A percentile compares a stretch with the other conserved stretches of the same genome.
Conservation (phyloP, 2,113 vertebrate species). For the Carassius auratus region DNA sequence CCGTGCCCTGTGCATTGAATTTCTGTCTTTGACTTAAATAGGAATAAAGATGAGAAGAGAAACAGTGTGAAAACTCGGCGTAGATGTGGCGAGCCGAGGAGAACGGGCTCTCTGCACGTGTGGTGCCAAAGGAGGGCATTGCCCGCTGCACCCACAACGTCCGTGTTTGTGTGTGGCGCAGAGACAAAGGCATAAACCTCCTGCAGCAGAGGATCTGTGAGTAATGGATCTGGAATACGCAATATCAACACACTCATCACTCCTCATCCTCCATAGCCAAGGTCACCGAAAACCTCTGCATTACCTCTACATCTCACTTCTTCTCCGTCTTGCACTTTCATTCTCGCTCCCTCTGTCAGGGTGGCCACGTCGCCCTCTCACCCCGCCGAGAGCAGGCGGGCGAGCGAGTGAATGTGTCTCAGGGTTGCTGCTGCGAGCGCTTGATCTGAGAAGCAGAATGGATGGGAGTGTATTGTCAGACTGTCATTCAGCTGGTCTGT, state of each 20-base stretch:
- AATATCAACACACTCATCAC: conserved; percentile 53
- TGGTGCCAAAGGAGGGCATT: conserved; percentile 24
- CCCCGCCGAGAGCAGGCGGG: conserved; percentile 10
- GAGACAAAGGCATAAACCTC: conserved; percentile 42
- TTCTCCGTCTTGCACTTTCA: conserved; percentile 21
- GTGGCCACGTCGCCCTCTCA: conserved; percentile 47
- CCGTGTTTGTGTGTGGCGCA: conserved; percentile 2
- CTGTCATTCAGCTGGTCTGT: conserved; percentile 42
- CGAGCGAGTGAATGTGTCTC: conserved; percentile 33
- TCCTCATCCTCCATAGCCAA: conserved; percentile 46
- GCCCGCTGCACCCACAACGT: not conserved
- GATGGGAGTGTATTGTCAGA: conserved; percentile 51
- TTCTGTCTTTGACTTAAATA: conserved; percentile 61
- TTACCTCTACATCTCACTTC: conserved; percentile 27
- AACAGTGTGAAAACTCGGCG: conserved; percentile 43
- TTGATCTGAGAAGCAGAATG: conserved; percentile 45
- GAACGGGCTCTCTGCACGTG: conserved; percentile 21
- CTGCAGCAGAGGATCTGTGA: conserved; percentile 41
- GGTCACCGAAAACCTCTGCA: conserved; percentile 37
- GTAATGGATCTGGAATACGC: conserved; percentile 48
- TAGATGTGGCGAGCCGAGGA: conserved; percentile 15
- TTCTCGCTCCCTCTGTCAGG: conserved; percentile 18
- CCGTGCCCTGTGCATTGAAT: conserved; percentile 55
- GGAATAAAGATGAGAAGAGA: conserved; percentile 61
- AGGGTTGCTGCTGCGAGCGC: conserved; percentile 27